A percentile compares a stretch with the other conserved stretches of the same genome.
These are phyloP conservation scores for Rafetus swinhoei DNA, from an alignment of 2,113 vertebrate genomes.

Conservation along the genomic window DNA sequence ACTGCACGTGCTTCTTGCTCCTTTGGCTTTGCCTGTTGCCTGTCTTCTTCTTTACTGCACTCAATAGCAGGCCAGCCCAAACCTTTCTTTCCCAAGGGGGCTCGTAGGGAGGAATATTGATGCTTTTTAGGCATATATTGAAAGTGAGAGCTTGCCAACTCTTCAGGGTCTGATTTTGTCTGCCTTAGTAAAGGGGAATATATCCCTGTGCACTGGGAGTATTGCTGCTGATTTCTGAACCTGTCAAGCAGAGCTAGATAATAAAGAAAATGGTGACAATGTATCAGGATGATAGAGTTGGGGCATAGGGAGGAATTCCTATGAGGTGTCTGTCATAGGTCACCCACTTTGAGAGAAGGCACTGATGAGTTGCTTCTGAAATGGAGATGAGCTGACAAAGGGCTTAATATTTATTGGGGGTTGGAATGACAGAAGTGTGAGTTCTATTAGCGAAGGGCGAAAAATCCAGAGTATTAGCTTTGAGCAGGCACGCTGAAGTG, in stretches of 20 bases:
- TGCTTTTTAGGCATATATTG: neutral
- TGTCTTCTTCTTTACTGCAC: neutral
- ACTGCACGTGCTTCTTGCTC: fast-evolving
- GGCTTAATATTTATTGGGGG: neutral
- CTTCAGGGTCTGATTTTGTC: neutral
- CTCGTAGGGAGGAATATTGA: neutral
- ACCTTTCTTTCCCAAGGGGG: fast-evolving
- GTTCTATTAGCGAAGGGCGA: neutral
- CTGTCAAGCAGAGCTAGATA: neutral
- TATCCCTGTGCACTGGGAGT: neutral
- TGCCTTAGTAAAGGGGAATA: neutral
- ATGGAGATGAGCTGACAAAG: neutral
- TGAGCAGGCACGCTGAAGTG: neutral
- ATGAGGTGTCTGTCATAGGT: neutral
- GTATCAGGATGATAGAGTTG: neutral
- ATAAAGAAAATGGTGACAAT: neutral
- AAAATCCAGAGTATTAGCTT: neutral
- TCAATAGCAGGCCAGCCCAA: fast-evolving
- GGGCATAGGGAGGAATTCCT: neutral
- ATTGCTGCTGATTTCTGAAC: neutral
- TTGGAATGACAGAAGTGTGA: neutral
- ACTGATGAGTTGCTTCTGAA: neutral
- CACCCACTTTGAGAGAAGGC: neutral
- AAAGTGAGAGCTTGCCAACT: neutral
- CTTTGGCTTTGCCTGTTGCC: neutral